Conservation (phyloP, 2,113 vertebrate genomes). For the Amphilophus citrinellus region DNA sequence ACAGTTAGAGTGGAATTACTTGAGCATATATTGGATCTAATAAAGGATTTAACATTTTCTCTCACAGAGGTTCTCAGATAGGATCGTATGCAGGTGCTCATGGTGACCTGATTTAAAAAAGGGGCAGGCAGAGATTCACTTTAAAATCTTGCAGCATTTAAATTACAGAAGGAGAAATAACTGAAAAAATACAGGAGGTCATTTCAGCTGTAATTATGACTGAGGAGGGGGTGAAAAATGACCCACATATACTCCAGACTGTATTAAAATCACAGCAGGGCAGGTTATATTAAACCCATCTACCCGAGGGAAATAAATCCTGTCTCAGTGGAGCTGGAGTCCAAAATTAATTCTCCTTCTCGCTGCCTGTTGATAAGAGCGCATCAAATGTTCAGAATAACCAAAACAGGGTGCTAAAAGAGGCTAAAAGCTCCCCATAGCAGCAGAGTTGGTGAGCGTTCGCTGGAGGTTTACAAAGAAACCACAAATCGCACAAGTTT, state of each 20-base stretch:
- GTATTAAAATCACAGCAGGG: neutral
- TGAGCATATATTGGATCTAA: neutral
- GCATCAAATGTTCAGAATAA: neutral
- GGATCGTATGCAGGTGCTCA: neutral
- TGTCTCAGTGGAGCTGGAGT: neutral
- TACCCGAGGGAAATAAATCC: neutral
- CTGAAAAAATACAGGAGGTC: neutral
- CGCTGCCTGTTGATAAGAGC: neutral
- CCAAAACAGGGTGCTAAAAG: neutral
- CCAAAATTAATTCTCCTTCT: neutral
- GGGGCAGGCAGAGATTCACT: neutral
- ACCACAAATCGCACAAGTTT: neutral
- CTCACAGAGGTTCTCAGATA: neutral
- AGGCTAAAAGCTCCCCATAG: neutral
- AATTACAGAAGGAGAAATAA: neutral
- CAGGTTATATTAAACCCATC: neutral
- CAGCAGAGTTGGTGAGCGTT: too few species aligned
- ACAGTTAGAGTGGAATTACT: neutral
- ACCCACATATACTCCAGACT: neutral
- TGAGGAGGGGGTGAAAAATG: neutral
- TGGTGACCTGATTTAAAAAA: neutral
- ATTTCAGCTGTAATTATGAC: conserved; percentile 11
- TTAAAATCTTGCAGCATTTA: neutral
- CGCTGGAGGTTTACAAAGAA: neutral
- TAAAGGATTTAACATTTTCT: neutral